phyloP scores from a whole-genome alignment of 2,113 vertebrate species.

The Phaetusa simplex region DNA sequence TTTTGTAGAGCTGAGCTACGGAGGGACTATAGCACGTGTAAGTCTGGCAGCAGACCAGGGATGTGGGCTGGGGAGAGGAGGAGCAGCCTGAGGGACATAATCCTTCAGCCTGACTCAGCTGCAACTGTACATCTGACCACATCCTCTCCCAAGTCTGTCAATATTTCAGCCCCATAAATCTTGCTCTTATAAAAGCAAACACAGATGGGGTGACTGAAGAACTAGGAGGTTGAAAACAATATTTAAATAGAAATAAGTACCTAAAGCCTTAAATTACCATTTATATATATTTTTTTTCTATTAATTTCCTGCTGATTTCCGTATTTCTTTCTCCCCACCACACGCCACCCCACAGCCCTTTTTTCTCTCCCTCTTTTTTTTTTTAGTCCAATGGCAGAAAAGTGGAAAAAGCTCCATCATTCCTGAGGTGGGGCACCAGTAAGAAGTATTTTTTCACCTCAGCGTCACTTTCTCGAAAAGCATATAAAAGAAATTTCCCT shows the following conservation, averaged over 20 bases:
- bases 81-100: not conserved
- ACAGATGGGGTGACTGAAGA: not conserved
- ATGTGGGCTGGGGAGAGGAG: not conserved
- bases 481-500: not conserved
- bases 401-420: not conserved
- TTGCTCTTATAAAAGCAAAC: not conserved
- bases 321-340: not conserved
- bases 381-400: not conserved
- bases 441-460: not conserved
- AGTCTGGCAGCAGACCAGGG: not conserved
- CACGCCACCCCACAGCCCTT: not conserved
- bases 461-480: not conserved
- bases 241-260: not conserved
- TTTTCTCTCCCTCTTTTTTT: not conserved
- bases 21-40: fast-evolving
- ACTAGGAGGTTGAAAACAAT: not conserved
- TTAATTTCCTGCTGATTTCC: not conserved
- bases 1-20: not conserved
- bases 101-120: not conserved
- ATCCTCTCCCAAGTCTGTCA: not conserved
- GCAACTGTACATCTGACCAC: not conserved
- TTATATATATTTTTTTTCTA: too few species aligned
- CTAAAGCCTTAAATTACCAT: not conserved
- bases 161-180: not conserved
- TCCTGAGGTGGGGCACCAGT: not conserved